phyloP scores from a whole-genome alignment of 2,797 vertebrate genomes.

The Lacerta bilineata region DNA sequence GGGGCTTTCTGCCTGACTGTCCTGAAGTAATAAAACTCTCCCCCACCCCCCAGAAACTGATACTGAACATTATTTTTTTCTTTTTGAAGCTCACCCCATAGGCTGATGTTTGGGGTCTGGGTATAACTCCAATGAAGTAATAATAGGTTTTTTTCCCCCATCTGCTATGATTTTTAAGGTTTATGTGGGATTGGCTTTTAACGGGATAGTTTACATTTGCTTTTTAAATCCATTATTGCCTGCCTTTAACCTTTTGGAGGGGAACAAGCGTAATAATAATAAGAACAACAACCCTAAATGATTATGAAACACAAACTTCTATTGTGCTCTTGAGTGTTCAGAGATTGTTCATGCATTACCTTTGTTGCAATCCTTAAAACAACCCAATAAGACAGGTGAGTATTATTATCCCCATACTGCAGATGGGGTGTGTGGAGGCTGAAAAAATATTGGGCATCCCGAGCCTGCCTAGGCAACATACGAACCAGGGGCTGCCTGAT shows the following conservation, averaged over 20 bases:
- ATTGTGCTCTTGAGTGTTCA: background rate
- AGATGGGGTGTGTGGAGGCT: background rate
- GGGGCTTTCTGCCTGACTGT: background rate
- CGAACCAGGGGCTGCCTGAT: background rate
- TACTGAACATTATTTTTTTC: background rate
- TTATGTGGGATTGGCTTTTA: background rate
- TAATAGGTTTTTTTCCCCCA: background rate
- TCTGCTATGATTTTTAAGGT: background rate
- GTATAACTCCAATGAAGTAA: background rate
- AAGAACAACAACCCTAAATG: background rate
- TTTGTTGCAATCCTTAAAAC: background rate
- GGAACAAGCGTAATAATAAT: background rate
- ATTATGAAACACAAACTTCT: background rate
- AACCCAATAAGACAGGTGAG: background rate
- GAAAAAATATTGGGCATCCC: background rate
- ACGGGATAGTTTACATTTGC: background rate
- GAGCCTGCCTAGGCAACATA: background rate
- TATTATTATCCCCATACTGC: background rate
- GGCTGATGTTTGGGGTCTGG: background rate
- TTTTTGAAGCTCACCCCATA: background rate
- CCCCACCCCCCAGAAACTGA: background rate
- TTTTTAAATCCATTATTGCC: background rate
- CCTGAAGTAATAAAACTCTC: background rate
- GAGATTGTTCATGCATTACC: background rate
- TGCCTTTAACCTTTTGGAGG: background rate